Conservation (phyloP, 1,140 invertebrate genomes). For the Nasonia vitripennis region DNA sequence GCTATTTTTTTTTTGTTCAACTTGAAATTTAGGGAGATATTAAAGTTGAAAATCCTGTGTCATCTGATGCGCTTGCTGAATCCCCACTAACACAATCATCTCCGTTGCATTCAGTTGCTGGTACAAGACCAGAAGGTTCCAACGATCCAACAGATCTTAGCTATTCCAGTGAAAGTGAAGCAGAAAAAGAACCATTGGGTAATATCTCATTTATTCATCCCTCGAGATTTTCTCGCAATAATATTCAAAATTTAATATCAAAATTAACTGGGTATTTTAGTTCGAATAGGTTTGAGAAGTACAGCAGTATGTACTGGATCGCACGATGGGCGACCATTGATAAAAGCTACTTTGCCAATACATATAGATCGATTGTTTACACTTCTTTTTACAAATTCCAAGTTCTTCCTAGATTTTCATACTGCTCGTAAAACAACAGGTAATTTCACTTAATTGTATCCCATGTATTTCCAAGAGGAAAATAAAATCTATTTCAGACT, state of each 20-base stretch:
- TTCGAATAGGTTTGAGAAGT: conserved; percentile 37
- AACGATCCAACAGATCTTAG: conserved; percentile 84
- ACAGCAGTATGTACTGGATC: conserved; percentile 77
- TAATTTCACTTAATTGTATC: conserved; percentile 61
- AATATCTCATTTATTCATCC: conserved; percentile 34
- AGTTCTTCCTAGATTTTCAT: conserved; percentile 91
- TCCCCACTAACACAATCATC: conserved; percentile 52
- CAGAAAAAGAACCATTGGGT: conserved; percentile 76
- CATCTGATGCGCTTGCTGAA: conserved; percentile 55
- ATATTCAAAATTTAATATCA: conserved; percentile 20
- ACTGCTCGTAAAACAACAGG: conserved; percentile 87
- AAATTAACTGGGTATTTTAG: conserved; percentile 35
- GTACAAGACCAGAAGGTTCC: conserved; percentile 58
- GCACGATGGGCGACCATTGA: conserved; percentile 86
- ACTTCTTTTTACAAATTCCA: conserved; percentile 93
- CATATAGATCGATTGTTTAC: conserved; percentile 93
- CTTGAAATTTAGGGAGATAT: conserved; percentile 52
- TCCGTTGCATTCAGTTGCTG: conserved; percentile 45
- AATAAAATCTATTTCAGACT: neutral
- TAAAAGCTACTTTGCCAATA: conserved; percentile 84
- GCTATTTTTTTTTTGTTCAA: neutral
- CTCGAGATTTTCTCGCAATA: neutral
- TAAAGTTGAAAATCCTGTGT: conserved; percentile 57
- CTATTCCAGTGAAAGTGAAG: conserved; percentile 89
- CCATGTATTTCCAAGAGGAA: neutral